Evolutionary conservation across 2,888 invertebrate species (phyloP).

Genomic region (Noctua pronuba): DNA sequence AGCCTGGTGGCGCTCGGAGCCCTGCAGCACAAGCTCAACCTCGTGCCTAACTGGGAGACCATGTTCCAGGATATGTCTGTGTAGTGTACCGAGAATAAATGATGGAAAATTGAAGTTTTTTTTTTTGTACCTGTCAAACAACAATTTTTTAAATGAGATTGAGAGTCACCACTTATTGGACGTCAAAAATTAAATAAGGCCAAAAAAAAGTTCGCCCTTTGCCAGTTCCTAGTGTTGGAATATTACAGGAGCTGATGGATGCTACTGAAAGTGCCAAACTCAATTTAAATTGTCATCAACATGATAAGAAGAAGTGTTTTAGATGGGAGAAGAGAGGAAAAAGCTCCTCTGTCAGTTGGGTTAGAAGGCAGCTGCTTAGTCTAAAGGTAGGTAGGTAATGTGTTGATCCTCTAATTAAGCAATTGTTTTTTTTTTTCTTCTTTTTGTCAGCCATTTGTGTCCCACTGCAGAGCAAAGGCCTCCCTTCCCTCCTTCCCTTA

Average conservation of each 20-base stretch:
- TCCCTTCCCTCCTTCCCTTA: too few relatives aligned
- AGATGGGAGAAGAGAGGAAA: too few relatives aligned
- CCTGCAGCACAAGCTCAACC: constrained; percentile 89
- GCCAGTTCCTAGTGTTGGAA: too few relatives aligned
- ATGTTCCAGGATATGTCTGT: constrained; percentile 80
- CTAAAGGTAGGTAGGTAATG: not conserved
- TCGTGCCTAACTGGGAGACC: constrained; percentile 90
- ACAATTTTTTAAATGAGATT: too few relatives aligned
- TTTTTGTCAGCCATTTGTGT: too few relatives aligned
- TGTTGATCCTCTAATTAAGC: not conserved
- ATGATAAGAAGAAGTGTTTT: too few relatives aligned
- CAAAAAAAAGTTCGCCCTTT: not conserved
- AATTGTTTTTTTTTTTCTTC: too few relatives aligned
- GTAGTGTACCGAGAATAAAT: constrained; percentile 54
- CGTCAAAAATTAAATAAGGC: not conserved
- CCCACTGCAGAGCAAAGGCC: too few relatives aligned
- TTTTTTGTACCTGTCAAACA: not conserved
- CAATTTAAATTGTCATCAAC: too few relatives aligned
- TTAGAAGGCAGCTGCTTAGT: not conserved
- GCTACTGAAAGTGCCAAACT: too few relatives aligned
- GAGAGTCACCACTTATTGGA: not conserved
- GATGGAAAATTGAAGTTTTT: not conserved
- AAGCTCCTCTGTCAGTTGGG: not conserved
- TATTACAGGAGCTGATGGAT: too few relatives aligned
- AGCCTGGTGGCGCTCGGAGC: constrained; percentile 90